A percentile compares a stretch with the other conserved stretches of the same genome.
Conservation (phyloP, 2,113 vertebrate genomes). For the Zosterops hypoxanthus region DNA sequence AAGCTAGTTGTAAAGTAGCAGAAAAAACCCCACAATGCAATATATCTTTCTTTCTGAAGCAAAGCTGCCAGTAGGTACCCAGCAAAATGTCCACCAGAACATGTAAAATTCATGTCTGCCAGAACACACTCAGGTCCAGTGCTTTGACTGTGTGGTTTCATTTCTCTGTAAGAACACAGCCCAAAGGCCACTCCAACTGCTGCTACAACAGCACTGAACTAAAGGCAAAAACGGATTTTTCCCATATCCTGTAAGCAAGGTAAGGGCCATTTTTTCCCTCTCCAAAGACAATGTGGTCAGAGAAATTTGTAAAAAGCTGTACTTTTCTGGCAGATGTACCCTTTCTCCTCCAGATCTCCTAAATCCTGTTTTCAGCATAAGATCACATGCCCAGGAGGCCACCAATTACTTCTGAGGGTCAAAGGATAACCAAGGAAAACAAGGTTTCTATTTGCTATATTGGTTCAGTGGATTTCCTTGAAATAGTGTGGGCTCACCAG, state of each 20-base stretch:
- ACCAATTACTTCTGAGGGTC: neutral
- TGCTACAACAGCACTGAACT: neutral
- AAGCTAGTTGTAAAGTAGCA: neutral
- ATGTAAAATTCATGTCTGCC: neutral
- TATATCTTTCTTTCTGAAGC: neutral
- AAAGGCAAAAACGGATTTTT: neutral
- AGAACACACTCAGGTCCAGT: neutral
- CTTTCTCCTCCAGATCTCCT: neutral
- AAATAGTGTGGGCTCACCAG: neutral
- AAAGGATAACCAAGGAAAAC: conserved; percentile 8
- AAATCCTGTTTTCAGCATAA: neutral
- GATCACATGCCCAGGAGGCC: neutral
- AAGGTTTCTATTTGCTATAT: neutral
- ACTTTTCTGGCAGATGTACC: neutral
- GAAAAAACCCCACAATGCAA: neutral
- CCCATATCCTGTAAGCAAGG: neutral
- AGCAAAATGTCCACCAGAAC: neutral
- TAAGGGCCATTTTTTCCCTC: neutral
- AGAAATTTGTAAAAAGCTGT: neutral
- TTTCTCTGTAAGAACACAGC: neutral
- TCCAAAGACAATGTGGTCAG: neutral
- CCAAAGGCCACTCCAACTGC: neutral
- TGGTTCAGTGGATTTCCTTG: neutral
- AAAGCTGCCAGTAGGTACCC: neutral
- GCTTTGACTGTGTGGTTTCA: neutral